Conservation (phyloP, 1,140 invertebrate genomes). For the Cydia fagiglandana region DNA sequence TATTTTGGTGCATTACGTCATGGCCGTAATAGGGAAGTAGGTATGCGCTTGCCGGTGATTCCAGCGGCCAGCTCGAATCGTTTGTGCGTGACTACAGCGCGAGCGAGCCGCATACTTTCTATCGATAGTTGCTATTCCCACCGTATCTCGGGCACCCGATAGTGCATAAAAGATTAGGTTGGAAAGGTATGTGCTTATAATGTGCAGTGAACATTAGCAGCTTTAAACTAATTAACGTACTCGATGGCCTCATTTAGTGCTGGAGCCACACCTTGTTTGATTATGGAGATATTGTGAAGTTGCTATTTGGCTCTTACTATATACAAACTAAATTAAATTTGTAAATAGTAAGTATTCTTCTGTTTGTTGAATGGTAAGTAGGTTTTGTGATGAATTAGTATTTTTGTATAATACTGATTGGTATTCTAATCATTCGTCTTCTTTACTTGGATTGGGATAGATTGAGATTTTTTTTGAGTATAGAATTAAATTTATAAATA, state of each 20-base stretch:
- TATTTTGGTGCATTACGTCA: constrained; percentile 78
- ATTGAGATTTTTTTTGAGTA: too few species aligned
- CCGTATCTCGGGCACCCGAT: constrained; percentile 16
- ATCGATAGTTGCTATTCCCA: constrained; percentile 29
- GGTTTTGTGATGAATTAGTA: background rate
- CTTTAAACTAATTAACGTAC: background rate
- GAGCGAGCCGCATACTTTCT: constrained; percentile 19
- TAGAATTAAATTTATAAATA: too few species aligned
- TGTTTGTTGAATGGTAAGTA: background rate
- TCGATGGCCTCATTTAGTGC: background rate
- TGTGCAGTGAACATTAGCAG: constrained; percentile 11
- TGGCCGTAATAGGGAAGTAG: constrained; percentile 57
- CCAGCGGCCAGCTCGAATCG: constrained; percentile 1
- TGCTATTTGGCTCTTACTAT: background rate
- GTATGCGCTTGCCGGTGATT: constrained; percentile 35
- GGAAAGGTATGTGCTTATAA: constrained; percentile 10
- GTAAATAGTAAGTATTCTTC: background rate
- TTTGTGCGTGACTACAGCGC: background rate
- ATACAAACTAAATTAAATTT: background rate
- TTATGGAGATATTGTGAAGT: background rate
- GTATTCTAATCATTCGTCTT: background rate
- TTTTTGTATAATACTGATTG: background rate
- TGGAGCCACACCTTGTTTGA: background rate
- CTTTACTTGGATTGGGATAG: background rate
- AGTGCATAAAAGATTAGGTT: constrained; percentile 18